phyloP scores from a whole-genome alignment of 2,888 invertebrate species.

The Amblyteles armatorius region DNA sequence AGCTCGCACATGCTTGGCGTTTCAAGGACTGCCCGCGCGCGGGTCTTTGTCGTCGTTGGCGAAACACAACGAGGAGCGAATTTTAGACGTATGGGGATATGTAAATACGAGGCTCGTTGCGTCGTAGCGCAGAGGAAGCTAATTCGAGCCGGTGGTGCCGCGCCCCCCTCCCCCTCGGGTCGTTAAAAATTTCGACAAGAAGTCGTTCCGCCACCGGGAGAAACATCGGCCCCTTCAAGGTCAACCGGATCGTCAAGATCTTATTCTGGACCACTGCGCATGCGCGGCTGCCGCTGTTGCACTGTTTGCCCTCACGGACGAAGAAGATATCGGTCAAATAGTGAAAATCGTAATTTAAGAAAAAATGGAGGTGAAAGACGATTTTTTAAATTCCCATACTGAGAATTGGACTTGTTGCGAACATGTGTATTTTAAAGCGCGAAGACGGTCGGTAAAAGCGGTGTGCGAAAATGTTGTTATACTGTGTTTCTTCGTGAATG shows the following conservation, averaged over 20 bases:
- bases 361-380: too few species aligned
- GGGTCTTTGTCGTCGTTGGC: neutral
- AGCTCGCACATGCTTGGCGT: constrained; percentile 2
- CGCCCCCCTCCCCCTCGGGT: neutral
- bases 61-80: constrained; percentile 1
- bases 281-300: constrained; percentile 43
- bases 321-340: too few species aligned
- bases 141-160: neutral
- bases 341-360: too few species aligned
- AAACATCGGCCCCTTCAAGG: constrained; percentile 65
- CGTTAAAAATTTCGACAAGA: constrained; percentile 49
- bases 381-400: neutral
- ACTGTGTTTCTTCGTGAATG: too few species aligned
- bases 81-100: neutral
- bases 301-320: too few species aligned
- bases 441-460: neutral
- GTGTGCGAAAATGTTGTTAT: neutral
- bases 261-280: constrained; percentile 8
- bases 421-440: too few species aligned
- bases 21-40: neutral
- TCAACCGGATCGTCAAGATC: constrained; percentile 56
- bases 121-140: neutral
- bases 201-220: constrained; percentile 38
- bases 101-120: constrained; percentile 1
- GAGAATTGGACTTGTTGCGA: too few species aligned